phyloP scores from a whole-genome alignment of 2,888 invertebrate genomes.

The Augochlorella aurata region DNA sequence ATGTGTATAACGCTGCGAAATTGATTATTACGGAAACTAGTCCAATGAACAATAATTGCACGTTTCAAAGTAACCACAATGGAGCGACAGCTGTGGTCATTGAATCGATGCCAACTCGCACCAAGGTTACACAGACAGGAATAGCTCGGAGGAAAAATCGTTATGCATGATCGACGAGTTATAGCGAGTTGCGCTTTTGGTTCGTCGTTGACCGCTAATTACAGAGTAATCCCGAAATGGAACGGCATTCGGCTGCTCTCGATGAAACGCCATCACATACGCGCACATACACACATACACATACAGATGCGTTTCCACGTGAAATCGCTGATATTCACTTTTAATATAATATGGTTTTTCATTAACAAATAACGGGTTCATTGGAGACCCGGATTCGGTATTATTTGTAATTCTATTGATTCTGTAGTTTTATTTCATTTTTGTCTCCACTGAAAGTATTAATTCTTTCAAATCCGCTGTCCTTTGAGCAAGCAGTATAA shows the following conservation, averaged over 20 bases:
- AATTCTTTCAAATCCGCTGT: not conserved
- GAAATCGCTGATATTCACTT: not conserved
- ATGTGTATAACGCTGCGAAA: not conserved
- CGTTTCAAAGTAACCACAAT: slow-evolving; percentile 35
- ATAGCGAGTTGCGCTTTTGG: slow-evolving; percentile 30
- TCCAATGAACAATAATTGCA: slow-evolving; percentile 26
- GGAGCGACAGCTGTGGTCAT: slow-evolving; percentile 42
- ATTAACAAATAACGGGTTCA: not conserved
- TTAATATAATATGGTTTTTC: not conserved
- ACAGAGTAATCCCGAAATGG: slow-evolving; percentile 47
- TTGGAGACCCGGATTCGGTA: not conserved
- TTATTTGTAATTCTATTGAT: not conserved
- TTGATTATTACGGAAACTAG: not conserved
- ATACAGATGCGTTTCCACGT: too few relatives aligned
- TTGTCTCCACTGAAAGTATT: not conserved
- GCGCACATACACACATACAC: not conserved
- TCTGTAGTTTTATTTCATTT: not conserved
- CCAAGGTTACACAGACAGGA: slow-evolving; percentile 43
- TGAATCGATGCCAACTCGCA: slow-evolving; percentile 48
- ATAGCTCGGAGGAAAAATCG: slow-evolving; percentile 60
- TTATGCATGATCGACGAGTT: slow-evolving; percentile 42
- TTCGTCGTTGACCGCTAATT: slow-evolving; percentile 46
- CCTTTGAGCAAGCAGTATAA: not conserved
- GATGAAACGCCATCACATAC: slow-evolving; percentile 37
- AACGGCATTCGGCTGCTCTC: slow-evolving; percentile 26